A percentile compares a stretch with the other conserved stretches of the same genome.
These are phyloP conservation scores for Craterocephalus amniculus DNA, from an alignment of 2,797 vertebrate genomes.

Conservation along the genomic window DNA sequence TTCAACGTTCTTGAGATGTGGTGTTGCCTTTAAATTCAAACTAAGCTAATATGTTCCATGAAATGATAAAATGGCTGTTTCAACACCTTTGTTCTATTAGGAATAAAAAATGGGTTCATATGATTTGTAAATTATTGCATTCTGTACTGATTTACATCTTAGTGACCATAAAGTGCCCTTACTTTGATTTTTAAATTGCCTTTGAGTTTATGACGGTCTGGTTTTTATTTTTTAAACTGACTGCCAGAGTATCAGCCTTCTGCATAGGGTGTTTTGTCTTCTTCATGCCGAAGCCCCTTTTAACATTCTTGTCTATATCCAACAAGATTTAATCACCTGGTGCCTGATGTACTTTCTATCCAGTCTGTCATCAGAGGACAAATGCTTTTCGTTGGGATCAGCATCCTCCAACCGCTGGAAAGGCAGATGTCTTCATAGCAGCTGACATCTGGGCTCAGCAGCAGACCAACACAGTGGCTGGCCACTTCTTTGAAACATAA, in stretches of 20 bases:
- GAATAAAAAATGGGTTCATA: too few species aligned
- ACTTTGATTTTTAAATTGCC: too few species aligned
- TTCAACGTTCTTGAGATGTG: too few species aligned
- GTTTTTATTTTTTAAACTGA: not conserved
- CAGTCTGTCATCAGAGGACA: conserved; percentile 68
- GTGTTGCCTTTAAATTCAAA: too few species aligned
- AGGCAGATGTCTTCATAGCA: conserved; percentile 66
- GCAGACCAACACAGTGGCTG: conserved; percentile 27
- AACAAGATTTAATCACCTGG: conserved; percentile 44
- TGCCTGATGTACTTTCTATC: conserved; percentile 49
- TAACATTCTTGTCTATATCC: conserved; percentile 23
- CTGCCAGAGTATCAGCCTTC: not conserved
- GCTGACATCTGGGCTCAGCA: conserved; percentile 66
- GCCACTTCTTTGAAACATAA: conserved; percentile 31
- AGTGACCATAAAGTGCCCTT: too few species aligned
- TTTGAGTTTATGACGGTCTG: not conserved
- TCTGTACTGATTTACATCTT: too few species aligned
- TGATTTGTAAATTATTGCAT: too few species aligned
- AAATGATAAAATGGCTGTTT: too few species aligned
- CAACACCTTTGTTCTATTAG: too few species aligned
- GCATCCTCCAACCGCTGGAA: conserved; percentile 60
- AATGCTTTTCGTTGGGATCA: conserved; percentile 64
- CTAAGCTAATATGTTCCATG: too few species aligned
- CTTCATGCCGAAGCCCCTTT: conserved; percentile 12
- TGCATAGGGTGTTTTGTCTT: not conserved